These are phyloP conservation scores for Digitonthophagus gazella DNA, from an alignment of 2,888 invertebrate species.

Conservation along the genomic window DNA sequence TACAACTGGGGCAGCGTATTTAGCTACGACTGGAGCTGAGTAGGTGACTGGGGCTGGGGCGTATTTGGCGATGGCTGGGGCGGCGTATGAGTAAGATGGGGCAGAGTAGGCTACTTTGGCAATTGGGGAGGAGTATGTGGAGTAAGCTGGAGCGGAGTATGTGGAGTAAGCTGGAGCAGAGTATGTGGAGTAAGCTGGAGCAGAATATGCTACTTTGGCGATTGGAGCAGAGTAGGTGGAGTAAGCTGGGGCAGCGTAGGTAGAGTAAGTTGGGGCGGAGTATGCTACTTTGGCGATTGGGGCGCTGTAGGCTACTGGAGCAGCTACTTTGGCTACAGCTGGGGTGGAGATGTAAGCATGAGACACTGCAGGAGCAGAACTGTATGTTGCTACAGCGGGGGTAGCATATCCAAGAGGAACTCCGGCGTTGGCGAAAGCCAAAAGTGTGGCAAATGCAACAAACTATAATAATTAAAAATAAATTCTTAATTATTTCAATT, in stretches of 20 bases:
- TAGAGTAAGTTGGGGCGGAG: conserved; percentile 17
- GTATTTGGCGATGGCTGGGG: conserved; percentile 29
- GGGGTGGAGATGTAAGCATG: conserved; percentile 21
- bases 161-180: conserved; percentile 27
- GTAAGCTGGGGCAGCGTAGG: conserved; percentile 39
- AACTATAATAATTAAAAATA: conserved; percentile 26
- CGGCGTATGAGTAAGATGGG: conserved; percentile 23
- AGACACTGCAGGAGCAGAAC: conserved; percentile 22
- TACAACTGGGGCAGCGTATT: conserved; percentile 28
- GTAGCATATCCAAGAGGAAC: conserved; percentile 32
- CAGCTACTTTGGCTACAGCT: conserved; percentile 25
- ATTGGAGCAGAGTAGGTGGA: conserved; percentile 26
- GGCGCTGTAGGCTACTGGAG: conserved; percentile 39
- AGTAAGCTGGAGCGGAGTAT: conserved; percentile 23
- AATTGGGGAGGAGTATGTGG: conserved; percentile 20
- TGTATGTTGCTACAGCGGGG: conserved; percentile 25
- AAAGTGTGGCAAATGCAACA: conserved; percentile 30
- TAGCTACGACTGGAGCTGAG: conserved; percentile 35
- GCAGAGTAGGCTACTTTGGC: conserved; percentile 34
- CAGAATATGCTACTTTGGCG: conserved; percentile 35
- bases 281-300: too few species aligned
- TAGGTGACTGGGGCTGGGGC: conserved; percentile 26
- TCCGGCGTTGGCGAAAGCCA: conserved; percentile 32
- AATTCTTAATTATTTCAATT: too few species aligned
- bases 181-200: conserved; percentile 24